Conservation (phyloP, 2,888 invertebrate species). For the Parnassius orleans region DNA sequence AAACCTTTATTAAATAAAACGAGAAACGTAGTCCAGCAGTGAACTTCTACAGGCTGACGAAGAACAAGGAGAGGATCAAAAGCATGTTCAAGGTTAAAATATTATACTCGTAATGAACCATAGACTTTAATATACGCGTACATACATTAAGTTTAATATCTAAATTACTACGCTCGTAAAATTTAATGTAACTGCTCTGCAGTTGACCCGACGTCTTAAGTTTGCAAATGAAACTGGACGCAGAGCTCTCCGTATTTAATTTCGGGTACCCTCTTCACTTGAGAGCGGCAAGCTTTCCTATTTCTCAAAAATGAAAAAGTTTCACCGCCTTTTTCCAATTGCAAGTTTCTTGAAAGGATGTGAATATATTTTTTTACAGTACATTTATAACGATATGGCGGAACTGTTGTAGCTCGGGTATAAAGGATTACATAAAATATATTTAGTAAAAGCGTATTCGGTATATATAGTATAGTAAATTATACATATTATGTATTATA, state of each 20-base stretch:
- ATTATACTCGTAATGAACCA: background rate
- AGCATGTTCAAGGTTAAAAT: background rate
- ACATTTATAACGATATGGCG: too few species aligned
- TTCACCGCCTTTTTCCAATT: background rate
- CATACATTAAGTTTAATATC: too few species aligned
- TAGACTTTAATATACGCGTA: too few species aligned
- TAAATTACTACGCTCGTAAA: background rate
- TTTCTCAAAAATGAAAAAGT: constrained; percentile 11
- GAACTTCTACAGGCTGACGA: background rate
- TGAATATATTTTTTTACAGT: too few species aligned
- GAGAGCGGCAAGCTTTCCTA: constrained; percentile 13
- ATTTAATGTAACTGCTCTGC: background rate
- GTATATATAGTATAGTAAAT: too few species aligned
- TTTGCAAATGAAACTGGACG: constrained; percentile 18
- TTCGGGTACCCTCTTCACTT: constrained; percentile 17
- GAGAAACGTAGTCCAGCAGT: background rate
- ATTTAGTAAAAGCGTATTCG: too few species aligned
- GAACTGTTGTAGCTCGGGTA: too few species aligned
- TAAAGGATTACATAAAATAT: too few species aligned
- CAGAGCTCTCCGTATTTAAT: constrained; percentile 12
- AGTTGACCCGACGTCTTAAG: constrained; percentile 18
- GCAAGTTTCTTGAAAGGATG: background rate
- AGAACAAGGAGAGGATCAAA: background rate
- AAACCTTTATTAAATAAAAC: background rate
- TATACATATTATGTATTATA: too few species aligned